Evolutionary conservation across 1,140 invertebrate genomes (phyloP).

Genomic region (Drosophila nebulosa): DNA sequence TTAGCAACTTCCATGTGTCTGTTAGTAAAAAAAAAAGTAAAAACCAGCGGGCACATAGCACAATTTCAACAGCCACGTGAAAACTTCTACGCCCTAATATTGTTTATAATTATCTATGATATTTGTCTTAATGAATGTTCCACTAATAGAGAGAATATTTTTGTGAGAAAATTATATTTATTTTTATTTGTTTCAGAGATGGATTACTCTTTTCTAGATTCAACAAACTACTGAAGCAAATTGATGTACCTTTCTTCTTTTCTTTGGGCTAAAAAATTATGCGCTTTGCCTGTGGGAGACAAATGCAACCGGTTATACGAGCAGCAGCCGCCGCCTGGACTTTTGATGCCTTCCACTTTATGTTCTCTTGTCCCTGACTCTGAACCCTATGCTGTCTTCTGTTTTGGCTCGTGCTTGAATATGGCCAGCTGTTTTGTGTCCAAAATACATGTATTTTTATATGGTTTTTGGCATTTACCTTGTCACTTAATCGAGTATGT

Average conservation of each 20-base stretch:
- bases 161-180: too few relatives aligned
- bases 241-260: not conserved
- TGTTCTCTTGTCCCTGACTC: slow-evolving; percentile 2
- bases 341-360: not conserved
- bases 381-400: slow-evolving; percentile 34
- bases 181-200: too few relatives aligned
- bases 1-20: slow-evolving; percentile 22
- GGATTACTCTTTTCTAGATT: not conserved
- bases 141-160: too few relatives aligned
- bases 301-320: not conserved
- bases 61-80: too few relatives aligned
- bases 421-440: slow-evolving; percentile 52
- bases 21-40: not conserved
- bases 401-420: slow-evolving; percentile 57
- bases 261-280: not conserved
- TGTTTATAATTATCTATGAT: too few relatives aligned
- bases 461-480: slow-evolving; percentile 61
- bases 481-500: slow-evolving; percentile 61
- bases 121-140: too few relatives aligned
- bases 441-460: slow-evolving; percentile 35
- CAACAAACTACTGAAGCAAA: slow-evolving; percentile 16
- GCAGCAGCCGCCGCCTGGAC: not conserved
- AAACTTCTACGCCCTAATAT: too few relatives aligned
- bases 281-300: not conserved
- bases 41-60: too few relatives aligned